phyloP scores from a whole-genome alignment of 2,797 vertebrate species.

The Thaleichthys pacificus region DNA sequence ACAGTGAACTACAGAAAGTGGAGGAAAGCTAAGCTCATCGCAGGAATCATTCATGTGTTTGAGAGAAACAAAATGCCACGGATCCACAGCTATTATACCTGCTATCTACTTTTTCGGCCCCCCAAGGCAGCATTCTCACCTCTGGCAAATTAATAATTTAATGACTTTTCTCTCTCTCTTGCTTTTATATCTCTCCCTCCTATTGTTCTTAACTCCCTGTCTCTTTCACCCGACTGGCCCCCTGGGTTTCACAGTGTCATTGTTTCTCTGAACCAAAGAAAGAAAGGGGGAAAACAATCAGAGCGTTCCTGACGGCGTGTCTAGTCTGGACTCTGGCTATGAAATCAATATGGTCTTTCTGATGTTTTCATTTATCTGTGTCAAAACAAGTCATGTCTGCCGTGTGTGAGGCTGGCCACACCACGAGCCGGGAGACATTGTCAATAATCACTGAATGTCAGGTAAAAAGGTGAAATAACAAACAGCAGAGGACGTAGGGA shows the following conservation, averaged over 20 bases:
- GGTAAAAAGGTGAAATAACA: conserved; percentile 46
- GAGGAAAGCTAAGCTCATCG: background rate
- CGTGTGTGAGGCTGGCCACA: conserved; percentile 39
- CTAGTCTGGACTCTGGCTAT: conserved; percentile 31
- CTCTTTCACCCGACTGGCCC: background rate
- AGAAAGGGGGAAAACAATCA: conserved; percentile 54
- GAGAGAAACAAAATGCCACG: conserved; percentile 50
- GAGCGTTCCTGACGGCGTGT: conserved; percentile 57
- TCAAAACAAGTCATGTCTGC: conserved; percentile 52
- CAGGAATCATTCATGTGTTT: conserved; percentile 11
- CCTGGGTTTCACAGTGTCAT: background rate
- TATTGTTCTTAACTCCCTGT: background rate
- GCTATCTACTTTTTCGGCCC: conserved; percentile 50
- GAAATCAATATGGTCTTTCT: conserved; percentile 50
- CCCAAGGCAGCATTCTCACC: conserved; percentile 43
- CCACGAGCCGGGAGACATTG: conserved; percentile 34
- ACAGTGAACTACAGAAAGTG: background rate
- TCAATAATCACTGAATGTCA: conserved; percentile 58
- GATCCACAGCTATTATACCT: conserved; percentile 27
- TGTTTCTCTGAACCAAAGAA: conserved; percentile 23
- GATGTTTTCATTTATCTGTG: conserved; percentile 72
- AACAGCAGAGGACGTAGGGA: conserved; percentile 16
- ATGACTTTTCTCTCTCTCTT: conserved; percentile 35
- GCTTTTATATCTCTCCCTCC: background rate
- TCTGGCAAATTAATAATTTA: conserved; percentile 55